phyloP scores from a whole-genome alignment of 2,797 vertebrate species.

The Mastacembelus armatus region DNA sequence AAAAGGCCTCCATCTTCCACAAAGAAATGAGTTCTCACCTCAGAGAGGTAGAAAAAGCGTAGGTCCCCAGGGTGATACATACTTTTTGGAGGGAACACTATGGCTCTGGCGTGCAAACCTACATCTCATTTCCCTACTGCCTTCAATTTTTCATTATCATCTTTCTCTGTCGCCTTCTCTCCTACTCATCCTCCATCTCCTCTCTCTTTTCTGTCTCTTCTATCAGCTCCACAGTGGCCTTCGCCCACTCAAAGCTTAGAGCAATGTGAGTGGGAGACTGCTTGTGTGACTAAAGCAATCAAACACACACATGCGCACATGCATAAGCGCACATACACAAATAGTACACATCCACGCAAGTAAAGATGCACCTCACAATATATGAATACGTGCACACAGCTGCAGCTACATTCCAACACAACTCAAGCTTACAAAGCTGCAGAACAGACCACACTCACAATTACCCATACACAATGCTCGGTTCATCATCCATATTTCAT shows the following conservation, averaged over 20 bases:
- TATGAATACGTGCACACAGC: slow-evolving; percentile 37
- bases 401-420: slow-evolving; percentile 52
- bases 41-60: slow-evolving; percentile 45
- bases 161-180: slow-evolving; percentile 79
- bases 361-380: slow-evolving; percentile 52
- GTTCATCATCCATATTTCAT: slow-evolving; percentile 70
- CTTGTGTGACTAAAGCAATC: slow-evolving; percentile 82
- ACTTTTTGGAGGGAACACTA: slow-evolving; percentile 59
- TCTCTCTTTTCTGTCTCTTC: slow-evolving; percentile 76
- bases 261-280: slow-evolving; percentile 82
- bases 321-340: slow-evolving; percentile 19
- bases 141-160: slow-evolving; percentile 80
- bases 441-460: slow-evolving; percentile 49
- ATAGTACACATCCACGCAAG: slow-evolving; percentile 59
- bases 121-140: slow-evolving; percentile 77
- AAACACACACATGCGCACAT: slow-evolving; percentile 63
- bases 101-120: slow-evolving; percentile 68
- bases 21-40: slow-evolving; percentile 52
- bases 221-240: slow-evolving; percentile 83
- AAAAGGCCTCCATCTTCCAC: slow-evolving; percentile 59
- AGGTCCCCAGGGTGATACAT: slow-evolving; percentile 41
- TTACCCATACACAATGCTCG: slow-evolving; percentile 50
- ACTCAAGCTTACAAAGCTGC: slow-evolving; percentile 40
- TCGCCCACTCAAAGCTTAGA: slow-evolving; percentile 84
- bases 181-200: slow-evolving; percentile 78